Evolutionary conservation across 1,140 invertebrate species (phyloP), one percentile per base, ranked within the genome.

Genomic region (Drosophila ananassae): DNA sequence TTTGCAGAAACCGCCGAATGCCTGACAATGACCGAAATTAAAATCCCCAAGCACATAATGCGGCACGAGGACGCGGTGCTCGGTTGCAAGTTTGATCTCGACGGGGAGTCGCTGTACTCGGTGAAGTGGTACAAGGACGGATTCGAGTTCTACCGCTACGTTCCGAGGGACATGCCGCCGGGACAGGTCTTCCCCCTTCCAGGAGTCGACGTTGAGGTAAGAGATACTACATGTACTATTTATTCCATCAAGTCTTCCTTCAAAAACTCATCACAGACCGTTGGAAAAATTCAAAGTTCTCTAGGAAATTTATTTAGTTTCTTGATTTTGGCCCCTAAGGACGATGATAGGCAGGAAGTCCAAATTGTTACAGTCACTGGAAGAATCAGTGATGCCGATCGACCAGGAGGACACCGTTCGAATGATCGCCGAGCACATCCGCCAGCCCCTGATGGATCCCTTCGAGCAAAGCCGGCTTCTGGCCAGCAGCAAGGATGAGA

Each of bases 81-180:
- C 79, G 95, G 95, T 75, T 97, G 96, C 92, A 94, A 95, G 81
- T 97, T 96, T 93, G 95, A 96, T 85, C 92, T 97, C 82, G 96
- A 96, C 59, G 95, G 94, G 9, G 96, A 97, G 90, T 93, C 94
- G n/a, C 92, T 97, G 8, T 97, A 97, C 92, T 96, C 96, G 2
- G 96, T 97, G 61, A 97, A 97, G 92, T 97, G 96, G 96, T 97
- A 97, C 92, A 97, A 97, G 87, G 96, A 97, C 82, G 96, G 96
- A 46, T 95, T 96, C 83, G 96, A 97, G 91, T 97, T 97, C 93
- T 97, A 96, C 93, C 94, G 96, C 58, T 97, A 95, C 91, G 94
- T 97, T 46, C 96, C 96, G 3, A 93, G 94, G 39, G 95, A 96
- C 69, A 92, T 92, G 60, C 95, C 96, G 13, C 94, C 95, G 0